These are phyloP conservation scores for Cataglyphis livida DNA, from an alignment of 2,888 invertebrate species.

Conservation along the genomic window DNA sequence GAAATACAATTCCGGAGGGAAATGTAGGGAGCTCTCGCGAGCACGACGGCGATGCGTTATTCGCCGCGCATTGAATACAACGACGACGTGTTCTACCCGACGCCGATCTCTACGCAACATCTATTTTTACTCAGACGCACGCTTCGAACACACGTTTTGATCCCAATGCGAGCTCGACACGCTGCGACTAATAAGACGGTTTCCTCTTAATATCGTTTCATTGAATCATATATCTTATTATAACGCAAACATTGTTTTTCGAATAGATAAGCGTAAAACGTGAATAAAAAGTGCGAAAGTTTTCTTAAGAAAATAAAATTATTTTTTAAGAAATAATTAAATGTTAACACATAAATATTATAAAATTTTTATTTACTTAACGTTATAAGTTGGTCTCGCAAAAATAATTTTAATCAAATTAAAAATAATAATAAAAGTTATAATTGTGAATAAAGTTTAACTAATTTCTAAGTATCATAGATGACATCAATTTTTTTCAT, in stretches of 20 bases:
- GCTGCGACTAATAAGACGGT: neutral
- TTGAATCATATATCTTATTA: neutral
- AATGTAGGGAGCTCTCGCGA: conserved; percentile 5
- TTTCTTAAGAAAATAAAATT: neutral
- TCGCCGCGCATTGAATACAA: conserved; percentile 30
- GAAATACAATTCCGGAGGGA: conserved; percentile 20
- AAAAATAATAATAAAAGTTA: conserved; percentile 3
- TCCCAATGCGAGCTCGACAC: conserved; percentile 49
- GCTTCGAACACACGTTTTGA: conserved; percentile 56
- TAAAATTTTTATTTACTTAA: neutral
- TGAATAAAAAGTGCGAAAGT: neutral
- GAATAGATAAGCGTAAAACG: too few relatives aligned
- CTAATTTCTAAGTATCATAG: neutral
- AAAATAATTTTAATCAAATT: conserved; percentile 7
- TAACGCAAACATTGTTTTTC: neutral
- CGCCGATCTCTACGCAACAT: conserved; percentile 58
- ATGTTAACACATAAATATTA: neutral
- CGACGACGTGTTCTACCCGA: conserved; percentile 39
- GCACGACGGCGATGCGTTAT: conserved; percentile 19
- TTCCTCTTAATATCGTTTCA: neutral
- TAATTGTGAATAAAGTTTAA: neutral
- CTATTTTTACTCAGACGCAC: conserved; percentile 76
- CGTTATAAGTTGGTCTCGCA: neutral
- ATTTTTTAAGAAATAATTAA: neutral
- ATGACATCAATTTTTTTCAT: neutral